Evolutionary conservation across 2,113 vertebrate species (phyloP).

Genomic region (Menura novaehollandiae): DNA sequence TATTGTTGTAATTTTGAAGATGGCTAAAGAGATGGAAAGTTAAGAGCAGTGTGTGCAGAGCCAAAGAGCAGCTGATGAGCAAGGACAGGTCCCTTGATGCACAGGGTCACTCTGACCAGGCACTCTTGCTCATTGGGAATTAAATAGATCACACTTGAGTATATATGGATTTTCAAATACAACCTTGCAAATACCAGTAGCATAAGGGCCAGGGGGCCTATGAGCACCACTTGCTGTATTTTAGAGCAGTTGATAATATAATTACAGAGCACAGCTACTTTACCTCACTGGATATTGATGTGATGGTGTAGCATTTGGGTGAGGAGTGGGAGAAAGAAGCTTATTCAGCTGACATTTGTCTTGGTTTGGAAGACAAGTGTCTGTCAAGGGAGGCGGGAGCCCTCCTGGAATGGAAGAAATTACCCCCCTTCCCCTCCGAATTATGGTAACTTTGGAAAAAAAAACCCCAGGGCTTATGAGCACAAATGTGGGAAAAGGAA

Average conservation of each 20-base stretch:
- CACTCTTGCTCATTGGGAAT: not conserved
- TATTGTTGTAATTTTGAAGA: not conserved
- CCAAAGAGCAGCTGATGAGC: not conserved
- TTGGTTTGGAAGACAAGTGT: too few relatives aligned
- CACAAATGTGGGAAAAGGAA: too few relatives aligned
- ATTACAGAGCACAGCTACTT: not conserved
- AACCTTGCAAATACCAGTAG: not conserved
- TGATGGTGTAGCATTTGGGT: not conserved
- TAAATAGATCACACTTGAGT: not conserved
- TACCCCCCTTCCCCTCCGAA: too few relatives aligned
- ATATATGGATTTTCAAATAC: not conserved
- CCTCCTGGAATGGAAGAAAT: too few relatives aligned
- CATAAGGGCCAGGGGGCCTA: not conserved
- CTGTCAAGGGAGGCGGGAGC: too few relatives aligned
- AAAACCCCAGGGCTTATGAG: too few relatives aligned
- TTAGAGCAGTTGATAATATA: not conserved
- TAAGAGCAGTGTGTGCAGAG: not conserved
- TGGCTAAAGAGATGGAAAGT: not conserved
- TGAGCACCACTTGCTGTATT: not conserved
- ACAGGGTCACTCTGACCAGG: not conserved
- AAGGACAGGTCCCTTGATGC: fast-evolving
- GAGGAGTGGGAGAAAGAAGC: not conserved
- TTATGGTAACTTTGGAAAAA: too few relatives aligned
- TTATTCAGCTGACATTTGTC: not conserved
- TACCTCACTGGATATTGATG: not conserved